These are phyloP conservation scores for Trypoxylon attenuatum DNA, from an alignment of 2,888 invertebrate species.

Conservation along the genomic window DNA sequence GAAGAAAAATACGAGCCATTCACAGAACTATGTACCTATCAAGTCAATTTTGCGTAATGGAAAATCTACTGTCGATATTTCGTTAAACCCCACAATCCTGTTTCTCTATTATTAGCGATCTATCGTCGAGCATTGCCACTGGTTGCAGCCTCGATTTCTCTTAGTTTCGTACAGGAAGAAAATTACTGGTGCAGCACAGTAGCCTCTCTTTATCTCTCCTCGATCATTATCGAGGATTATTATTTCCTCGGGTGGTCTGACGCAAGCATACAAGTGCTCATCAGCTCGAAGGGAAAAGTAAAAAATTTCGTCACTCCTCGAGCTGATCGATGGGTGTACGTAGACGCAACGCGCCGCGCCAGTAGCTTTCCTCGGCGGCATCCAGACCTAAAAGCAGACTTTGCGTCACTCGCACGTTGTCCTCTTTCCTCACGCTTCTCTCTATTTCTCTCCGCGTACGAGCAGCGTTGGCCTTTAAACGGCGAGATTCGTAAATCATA, in stretches of 20 bases:
- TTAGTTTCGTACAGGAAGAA: too few species aligned
- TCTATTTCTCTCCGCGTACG: neutral
- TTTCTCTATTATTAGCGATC: too few species aligned
- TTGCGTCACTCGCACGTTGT: constrained; percentile 28
- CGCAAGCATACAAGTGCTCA: constrained; percentile 46
- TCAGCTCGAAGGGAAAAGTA: constrained; percentile 23
- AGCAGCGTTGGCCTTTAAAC: neutral
- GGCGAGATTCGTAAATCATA: neutral
- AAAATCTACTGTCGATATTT: too few species aligned
- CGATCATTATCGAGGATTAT: constrained; percentile 43
- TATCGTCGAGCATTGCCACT: too few species aligned
- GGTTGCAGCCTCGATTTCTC: too few species aligned
- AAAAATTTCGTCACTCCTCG: constrained; percentile 39
- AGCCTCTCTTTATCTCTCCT: too few species aligned
- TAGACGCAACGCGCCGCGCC: too few species aligned
- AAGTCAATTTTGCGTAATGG: too few species aligned
- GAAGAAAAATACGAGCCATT: too few species aligned
- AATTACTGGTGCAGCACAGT: constrained; percentile 35
- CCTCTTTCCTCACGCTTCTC: neutral
- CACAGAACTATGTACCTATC: too few species aligned
- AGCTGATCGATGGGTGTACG: constrained; percentile 8
- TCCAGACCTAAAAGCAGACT: constrained; percentile 3
- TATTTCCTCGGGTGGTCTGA: constrained; percentile 40
- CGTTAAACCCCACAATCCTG: too few species aligned
- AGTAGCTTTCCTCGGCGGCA: too few species aligned